Evolutionary conservation across 2,888 invertebrate genomes (phyloP).

Genomic region (Ormyrus thymus): DNA sequence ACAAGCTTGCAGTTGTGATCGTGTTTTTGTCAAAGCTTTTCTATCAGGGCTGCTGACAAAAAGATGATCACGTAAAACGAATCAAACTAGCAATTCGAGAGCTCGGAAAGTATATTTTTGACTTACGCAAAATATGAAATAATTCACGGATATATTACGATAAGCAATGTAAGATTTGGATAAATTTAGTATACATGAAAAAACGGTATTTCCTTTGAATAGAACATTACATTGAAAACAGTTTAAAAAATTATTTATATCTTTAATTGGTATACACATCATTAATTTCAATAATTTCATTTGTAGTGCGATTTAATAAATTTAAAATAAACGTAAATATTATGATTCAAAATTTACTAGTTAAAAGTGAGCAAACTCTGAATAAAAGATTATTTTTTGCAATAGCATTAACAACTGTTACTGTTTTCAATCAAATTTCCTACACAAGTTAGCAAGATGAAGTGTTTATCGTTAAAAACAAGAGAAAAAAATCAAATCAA

Average conservation of each 20-base stretch:
- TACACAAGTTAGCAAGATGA: slow-evolving; percentile 34
- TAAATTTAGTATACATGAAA: slow-evolving; percentile 23
- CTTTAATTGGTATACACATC: background rate
- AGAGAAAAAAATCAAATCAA: slow-evolving; percentile 29
- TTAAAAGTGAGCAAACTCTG: background rate
- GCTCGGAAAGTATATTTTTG: slow-evolving; percentile 26
- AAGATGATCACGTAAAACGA: slow-evolving; percentile 29
- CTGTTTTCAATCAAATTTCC: slow-evolving; percentile 39
- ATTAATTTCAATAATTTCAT: slow-evolving; percentile 8
- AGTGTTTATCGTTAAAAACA: slow-evolving; percentile 22
- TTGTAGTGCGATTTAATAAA: background rate
- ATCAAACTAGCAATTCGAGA: slow-evolving; percentile 32
- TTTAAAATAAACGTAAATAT: background rate
- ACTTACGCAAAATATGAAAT: slow-evolving; percentile 27
- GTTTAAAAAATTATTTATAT: slow-evolving; percentile 2
- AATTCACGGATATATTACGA: slow-evolving; percentile 17
- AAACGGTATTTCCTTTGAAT: slow-evolving; percentile 19
- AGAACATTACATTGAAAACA: slow-evolving; percentile 37
- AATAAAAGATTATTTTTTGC: background rate
- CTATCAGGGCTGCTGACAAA: slow-evolving; percentile 12
- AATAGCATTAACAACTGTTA: background rate
- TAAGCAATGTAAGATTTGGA: slow-evolving; percentile 29
- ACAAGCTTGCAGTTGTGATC: slow-evolving; percentile 28
- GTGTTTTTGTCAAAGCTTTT: slow-evolving; percentile 14
- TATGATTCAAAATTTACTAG: background rate